phyloP scores from a whole-genome alignment of 2,113 vertebrate genomes.

The Petaurus breviceps region DNA sequence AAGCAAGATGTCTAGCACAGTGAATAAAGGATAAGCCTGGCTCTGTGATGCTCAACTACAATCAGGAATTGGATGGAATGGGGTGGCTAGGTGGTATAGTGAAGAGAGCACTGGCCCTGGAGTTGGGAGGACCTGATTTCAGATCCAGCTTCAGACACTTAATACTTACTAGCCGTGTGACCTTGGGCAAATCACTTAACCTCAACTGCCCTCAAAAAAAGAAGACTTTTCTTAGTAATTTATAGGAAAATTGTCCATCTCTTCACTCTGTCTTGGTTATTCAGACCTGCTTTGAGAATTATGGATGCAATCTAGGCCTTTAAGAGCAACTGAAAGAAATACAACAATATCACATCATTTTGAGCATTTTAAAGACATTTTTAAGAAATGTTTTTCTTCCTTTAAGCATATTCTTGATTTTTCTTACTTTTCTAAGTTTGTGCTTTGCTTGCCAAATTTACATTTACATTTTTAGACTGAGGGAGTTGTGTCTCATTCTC shows the following conservation, averaged over 20 bases:
- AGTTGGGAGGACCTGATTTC: too few species aligned
- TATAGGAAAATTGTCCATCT: neutral
- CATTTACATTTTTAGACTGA: neutral
- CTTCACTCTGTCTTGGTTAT: neutral
- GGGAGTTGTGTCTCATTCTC: neutral
- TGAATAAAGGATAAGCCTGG: neutral
- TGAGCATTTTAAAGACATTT: neutral
- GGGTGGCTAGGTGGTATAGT: too few species aligned
- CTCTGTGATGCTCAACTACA: neutral
- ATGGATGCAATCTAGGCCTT: neutral
- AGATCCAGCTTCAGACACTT: too few species aligned
- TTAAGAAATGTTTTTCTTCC: neutral
- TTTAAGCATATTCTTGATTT: neutral
- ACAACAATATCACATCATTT: neutral
- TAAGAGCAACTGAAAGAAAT: neutral
- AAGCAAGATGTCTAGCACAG: neutral
- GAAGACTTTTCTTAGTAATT: neutral
- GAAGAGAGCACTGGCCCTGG: too few species aligned
- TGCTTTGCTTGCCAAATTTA: neutral
- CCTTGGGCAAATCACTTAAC: too few species aligned
- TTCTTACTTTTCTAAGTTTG: neutral
- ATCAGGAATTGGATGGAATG: neutral
- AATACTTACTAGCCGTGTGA: too few species aligned
- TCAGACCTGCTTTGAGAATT: neutral
- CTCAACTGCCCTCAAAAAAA: too few species aligned